phyloP scores from a whole-genome alignment of 2,888 invertebrate species.

The Coecobrya sp. region DNA sequence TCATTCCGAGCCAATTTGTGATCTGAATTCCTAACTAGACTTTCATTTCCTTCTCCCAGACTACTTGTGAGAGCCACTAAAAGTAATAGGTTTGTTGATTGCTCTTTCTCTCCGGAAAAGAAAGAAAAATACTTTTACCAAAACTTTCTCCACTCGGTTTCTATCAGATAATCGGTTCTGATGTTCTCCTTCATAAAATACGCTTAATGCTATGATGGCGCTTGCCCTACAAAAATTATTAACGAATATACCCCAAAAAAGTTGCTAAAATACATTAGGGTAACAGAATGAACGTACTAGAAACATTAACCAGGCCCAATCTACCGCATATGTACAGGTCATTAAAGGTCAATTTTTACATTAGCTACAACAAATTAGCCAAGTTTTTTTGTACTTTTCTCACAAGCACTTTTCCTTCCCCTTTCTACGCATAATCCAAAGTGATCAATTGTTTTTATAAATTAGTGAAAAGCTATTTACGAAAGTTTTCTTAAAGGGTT shows the following conservation, averaged over 20 bases:
- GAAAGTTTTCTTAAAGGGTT: conserved; percentile 5
- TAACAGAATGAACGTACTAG: too few relatives aligned
- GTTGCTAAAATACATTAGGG: too few relatives aligned
- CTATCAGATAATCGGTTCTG: not conserved
- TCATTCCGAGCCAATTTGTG: conserved; percentile 58
- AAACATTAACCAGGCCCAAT: not conserved
- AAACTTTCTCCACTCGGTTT: conserved; percentile 3
- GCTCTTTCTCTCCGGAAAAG: conserved; percentile 7
- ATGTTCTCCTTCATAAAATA: not conserved
- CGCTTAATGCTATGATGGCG: not conserved
- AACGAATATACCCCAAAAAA: too few relatives aligned
- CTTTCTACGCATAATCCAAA: not conserved
- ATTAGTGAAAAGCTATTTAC: not conserved
- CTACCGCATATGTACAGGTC: not conserved
- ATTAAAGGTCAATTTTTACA: not conserved
- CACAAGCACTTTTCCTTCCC: not conserved
- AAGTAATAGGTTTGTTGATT: conserved; percentile 39
- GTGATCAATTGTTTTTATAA: not conserved
- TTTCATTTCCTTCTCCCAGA: conserved; percentile 57
- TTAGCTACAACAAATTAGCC: not conserved
- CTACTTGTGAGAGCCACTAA: conserved; percentile 47
- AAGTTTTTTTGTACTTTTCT: not conserved
- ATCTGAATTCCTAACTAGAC: conserved; percentile 55
- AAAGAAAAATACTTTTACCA: not conserved
- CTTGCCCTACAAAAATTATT: not conserved